Evolutionary conservation across 2,113 vertebrate species (phyloP), one percentile per base, ranked within the genome.

Genomic region (Petroica traversi): DNA sequence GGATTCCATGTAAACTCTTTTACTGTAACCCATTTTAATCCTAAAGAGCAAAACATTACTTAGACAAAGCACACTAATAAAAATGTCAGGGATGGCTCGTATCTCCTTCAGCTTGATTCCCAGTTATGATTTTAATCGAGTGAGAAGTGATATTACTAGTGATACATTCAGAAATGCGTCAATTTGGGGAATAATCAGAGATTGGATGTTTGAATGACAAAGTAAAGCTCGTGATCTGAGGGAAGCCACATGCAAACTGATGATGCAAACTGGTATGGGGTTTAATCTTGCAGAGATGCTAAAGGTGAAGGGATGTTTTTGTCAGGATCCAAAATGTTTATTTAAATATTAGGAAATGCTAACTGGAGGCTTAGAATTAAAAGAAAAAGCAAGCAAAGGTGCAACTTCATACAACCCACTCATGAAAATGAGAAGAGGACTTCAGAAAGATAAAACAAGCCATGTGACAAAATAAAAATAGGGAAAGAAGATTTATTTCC

Each of bases 371-470:
- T 26, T 55, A 59, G 19, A 74, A 61, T 61, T 76, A 57, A 51
- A 92, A 78, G 12, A 15, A 58, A 83, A 52, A 86, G 62, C 25
- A 31, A 36, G 17, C 12, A 19, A 54, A 76, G 29, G 31, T 76
- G 59, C 66, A 81, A 51, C 17, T 23, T 73, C 13, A 22, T 76
- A 38, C 23, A 62, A 6, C 34, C 28, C 2, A 23, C n/a, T 84
- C 19, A 29, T 52, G 68, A 48, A 92, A 67, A 78, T 48, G 17
- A 61, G 54, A 75, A 62, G 43, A 62, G 43, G 28, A 19, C 58
- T 92, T 95, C 29, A 63, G 68, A 80, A 67, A 33, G 31, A 19
- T 79, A 9, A 77, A 85, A 78, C 29, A 86, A 86, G 13, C 26
- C n/a, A 29, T 1, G 1, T 48, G 69, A 34, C 66, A 75, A 81